Percentiles rank a stretch among this genome's conserved stretches.
Evolutionary conservation across 2,888 invertebrate species (phyloP).

Genomic region (Ashinkailepas kermadecensis): DNA sequence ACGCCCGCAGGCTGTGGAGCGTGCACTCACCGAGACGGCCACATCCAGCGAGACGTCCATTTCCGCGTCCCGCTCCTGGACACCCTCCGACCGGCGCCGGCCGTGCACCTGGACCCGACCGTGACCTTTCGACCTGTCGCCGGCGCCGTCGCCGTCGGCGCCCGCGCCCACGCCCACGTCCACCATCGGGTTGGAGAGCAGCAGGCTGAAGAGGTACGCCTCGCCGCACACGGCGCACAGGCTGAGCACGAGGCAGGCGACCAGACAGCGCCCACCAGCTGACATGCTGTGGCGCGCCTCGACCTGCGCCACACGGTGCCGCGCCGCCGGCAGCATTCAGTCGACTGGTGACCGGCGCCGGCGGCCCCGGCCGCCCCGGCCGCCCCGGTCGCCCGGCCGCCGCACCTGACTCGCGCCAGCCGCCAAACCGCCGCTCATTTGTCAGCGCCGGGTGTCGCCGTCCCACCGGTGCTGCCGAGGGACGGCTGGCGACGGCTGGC

Average conservation of each 20-base stretch:
- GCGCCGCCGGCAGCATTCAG: background rate
- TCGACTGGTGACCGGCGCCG: background rate
- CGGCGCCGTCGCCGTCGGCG: background rate
- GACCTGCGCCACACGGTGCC: background rate
- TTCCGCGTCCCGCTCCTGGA: background rate
- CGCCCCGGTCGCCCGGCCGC: background rate
- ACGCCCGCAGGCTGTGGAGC: too few relatives aligned
- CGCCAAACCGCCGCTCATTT: background rate
- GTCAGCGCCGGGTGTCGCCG: background rate
- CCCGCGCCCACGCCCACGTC: background rate
- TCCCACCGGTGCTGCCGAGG: background rate
- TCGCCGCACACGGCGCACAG: background rate
- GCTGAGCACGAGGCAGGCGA: background rate
- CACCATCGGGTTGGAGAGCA: slow-evolving; percentile 15
- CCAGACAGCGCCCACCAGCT: background rate
- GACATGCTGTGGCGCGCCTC: background rate
- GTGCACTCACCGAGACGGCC: background rate
- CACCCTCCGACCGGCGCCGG: background rate
- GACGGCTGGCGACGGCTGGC: background rate
- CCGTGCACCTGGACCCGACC: background rate
- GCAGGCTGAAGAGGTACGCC: slow-evolving; percentile 10
- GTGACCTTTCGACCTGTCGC: background rate
- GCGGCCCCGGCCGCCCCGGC: background rate
- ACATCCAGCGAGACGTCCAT: background rate
- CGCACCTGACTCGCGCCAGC: background rate